Base-by-base conservation (phyloP, 2,113 vertebrate species). In the Chloropsis hardwickii region DNA sequence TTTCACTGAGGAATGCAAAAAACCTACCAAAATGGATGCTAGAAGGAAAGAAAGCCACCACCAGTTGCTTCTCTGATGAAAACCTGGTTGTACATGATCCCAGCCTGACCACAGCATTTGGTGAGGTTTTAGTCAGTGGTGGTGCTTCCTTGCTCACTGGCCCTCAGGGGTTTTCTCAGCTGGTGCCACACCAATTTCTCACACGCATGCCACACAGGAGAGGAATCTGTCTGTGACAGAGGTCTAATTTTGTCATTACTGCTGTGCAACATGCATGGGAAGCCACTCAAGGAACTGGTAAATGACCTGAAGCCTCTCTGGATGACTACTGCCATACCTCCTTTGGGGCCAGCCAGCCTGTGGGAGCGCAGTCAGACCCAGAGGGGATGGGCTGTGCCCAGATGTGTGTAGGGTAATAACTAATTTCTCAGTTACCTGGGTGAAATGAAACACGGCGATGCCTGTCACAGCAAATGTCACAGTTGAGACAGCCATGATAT, bases 311-410 rank as follows among this genome's bases (percentile, higher is more conserved):
- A 44, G 37, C 12, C 10, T 40, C 48, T 61, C 45, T 64, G 54
- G 18, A 11, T 29, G 42, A 8, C 57, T 45, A 0, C n/a, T 33
- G 77, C 54, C 24, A 3, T 4, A 8, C 12, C 24, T 19, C 14
- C 54, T 51, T 40, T 21, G 51, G 51, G 62, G 45, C n/a, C 47
- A 71, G 14, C 15, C 76, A 61, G 53, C 66, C 31, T 27, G 31
- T 17, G n/a, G 22, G 19, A 45, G 44, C 74, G 50, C 33, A 28
- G 6, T 8, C 39, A 37, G 4, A 6, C 6, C 28, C 31, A 16
- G 18, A 14, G 10, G 20, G 16, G 65, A 9, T 0, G 0, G 37
- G 40, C 57, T 56, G 4, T 5, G 12, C 47, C 1, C 2, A 31
- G 20, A 40, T 39, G 7, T 1, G 3, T 4, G 0, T 2, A 28